Percentiles rank a stretch among this genome's conserved stretches.
Conservation (phyloP, 1,140 invertebrate genomes). For the Akabosia matsudoensis region DNA sequence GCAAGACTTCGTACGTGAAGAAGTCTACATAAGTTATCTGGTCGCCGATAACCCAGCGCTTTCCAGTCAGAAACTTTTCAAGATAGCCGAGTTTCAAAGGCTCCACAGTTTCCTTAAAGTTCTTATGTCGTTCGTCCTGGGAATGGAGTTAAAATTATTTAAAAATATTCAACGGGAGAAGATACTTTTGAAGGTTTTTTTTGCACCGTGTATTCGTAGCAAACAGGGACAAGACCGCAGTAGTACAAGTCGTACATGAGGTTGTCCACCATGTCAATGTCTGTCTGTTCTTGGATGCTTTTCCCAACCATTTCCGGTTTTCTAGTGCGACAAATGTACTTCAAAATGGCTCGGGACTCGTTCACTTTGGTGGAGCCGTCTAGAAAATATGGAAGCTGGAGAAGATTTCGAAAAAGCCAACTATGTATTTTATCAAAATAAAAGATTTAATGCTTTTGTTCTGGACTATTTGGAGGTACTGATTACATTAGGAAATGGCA, state of each 20-base stretch:
- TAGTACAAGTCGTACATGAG: neutral
- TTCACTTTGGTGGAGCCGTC: neutral
- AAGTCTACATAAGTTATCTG: conserved; percentile 31
- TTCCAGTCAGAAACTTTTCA: conserved; percentile 2
- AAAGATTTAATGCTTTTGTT: neutral
- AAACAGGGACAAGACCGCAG: neutral
- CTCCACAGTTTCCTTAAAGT: neutral
- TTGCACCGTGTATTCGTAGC: neutral
- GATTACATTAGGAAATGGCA: neutral
- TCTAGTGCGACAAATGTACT: neutral
- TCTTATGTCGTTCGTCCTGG: conserved; percentile 15
- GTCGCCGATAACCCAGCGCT: conserved; percentile 5
- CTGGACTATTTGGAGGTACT: neutral
- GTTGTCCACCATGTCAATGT: neutral
- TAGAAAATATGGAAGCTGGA: neutral
- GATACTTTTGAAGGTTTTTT: neutral
- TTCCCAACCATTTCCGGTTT: neutral
- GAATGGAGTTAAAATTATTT: no score
- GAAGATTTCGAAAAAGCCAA: neutral
- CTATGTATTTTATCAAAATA: neutral
- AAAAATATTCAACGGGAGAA: no score
- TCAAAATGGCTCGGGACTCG: neutral
- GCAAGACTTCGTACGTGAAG: conserved; percentile 23
- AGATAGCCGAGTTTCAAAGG: neutral
- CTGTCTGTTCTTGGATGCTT: neutral